Conservation (phyloP, 1,140 invertebrate species). For the Teleogryllus occipitalis region DNA sequence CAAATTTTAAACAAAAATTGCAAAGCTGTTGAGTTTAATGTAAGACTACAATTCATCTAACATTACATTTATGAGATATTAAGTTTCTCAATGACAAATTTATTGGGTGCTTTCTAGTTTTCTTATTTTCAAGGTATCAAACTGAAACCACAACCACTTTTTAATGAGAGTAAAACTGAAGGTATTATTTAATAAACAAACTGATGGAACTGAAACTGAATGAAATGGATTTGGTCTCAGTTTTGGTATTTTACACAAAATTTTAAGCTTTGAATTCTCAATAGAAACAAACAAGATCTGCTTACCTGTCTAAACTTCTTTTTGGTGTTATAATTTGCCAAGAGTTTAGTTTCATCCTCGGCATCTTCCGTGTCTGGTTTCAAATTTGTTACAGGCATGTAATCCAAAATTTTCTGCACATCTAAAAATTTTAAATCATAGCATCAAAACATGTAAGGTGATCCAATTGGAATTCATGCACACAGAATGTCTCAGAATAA, state of each 20-base stretch:
- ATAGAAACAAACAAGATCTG: not conserved
- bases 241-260: not conserved
- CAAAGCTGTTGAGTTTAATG: too few relatives aligned
- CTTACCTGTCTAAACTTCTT: constrained; percentile 89
- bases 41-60: too few relatives aligned
- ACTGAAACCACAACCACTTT: too few relatives aligned
- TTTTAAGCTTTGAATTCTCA: not conserved
- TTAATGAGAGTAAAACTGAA: too few relatives aligned
- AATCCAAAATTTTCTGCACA: constrained; percentile 96
- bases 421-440: constrained; percentile 39
- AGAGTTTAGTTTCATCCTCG: constrained; percentile 84
- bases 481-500: not conserved
- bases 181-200: not conserved
- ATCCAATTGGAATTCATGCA: not conserved
- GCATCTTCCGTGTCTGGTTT: constrained; percentile 98
- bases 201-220: not conserved
- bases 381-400: constrained; percentile 96
- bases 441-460: not conserved
- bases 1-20: too few relatives aligned
- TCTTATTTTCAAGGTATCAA: too few relatives aligned
- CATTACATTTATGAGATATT: too few relatives aligned
- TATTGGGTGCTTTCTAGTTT: too few relatives aligned
- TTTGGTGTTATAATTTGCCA: constrained; percentile 93
- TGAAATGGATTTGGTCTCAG: not conserved
- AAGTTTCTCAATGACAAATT: too few relatives aligned